phyloP scores from a whole-genome alignment of 2,888 invertebrate genomes.

The Hypsopygia costalis region DNA sequence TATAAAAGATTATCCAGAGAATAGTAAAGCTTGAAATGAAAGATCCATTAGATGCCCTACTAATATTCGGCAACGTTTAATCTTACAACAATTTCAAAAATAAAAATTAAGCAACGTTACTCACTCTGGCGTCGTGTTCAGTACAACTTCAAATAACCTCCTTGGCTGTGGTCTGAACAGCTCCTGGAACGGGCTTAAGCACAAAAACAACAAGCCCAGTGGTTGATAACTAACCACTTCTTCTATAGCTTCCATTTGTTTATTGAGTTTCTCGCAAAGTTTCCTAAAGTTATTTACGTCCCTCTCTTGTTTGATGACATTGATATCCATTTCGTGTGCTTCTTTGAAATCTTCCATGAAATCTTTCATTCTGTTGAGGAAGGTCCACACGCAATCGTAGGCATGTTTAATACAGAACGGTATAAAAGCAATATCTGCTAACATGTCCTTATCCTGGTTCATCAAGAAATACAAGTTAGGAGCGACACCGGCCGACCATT shows the following conservation, averaged over 20 bases:
- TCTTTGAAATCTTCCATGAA: slow-evolving; percentile 86
- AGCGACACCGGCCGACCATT: slow-evolving; percentile 86
- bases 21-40: too few species aligned
- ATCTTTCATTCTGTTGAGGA: slow-evolving; percentile 82
- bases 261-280: slow-evolving; percentile 84
- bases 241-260: slow-evolving; percentile 85
- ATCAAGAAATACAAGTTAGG: slow-evolving; percentile 86
- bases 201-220: slow-evolving; percentile 87
- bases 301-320: slow-evolving; percentile 82
- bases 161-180: slow-evolving; percentile 86
- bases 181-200: slow-evolving; percentile 85
- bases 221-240: slow-evolving; percentile 84
- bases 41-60: too few species aligned
- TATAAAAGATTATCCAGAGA: too few species aligned
- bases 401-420: slow-evolving; percentile 79
- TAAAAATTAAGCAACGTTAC: too few species aligned
- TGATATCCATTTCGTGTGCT: slow-evolving; percentile 83
- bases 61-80: too few species aligned
- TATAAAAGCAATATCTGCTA: slow-evolving; percentile 78
- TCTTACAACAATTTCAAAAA: too few species aligned
- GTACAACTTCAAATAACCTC: slow-evolving; percentile 83
- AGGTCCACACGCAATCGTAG: slow-evolving; percentile 82
- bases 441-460: slow-evolving; percentile 82
- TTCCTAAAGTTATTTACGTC: slow-evolving; percentile 83
- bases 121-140: slow-evolving; percentile 84